phyloP scores from a whole-genome alignment of 1,140 invertebrate genomes.

The Tetramorium alpestre region DNA sequence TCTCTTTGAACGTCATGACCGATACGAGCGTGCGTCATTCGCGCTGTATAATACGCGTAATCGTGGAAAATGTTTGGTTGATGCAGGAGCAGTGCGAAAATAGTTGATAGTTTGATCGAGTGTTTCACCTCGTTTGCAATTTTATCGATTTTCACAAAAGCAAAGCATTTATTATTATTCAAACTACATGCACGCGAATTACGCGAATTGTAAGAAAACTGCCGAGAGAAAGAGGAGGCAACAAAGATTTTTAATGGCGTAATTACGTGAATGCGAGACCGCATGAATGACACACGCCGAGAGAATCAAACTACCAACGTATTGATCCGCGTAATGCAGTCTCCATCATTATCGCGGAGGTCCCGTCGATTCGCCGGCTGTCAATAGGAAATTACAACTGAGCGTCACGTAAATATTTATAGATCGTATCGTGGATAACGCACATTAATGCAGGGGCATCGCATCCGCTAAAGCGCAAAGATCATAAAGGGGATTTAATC shows the following conservation, averaged over 20 bases:
- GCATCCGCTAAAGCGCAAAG: not conserved
- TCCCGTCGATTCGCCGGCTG: conserved; percentile 49
- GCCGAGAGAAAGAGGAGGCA: not conserved
- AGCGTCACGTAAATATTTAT: conserved; percentile 56
- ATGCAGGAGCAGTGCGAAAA: not conserved
- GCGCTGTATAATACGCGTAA: conserved; percentile 7
- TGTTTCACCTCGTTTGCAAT: not conserved
- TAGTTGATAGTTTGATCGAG: conserved; percentile 11
- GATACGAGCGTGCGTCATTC: conserved; percentile 17
- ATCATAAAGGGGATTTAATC: conserved; percentile 52
- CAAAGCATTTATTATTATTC: not conserved
- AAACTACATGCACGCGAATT: not conserved
- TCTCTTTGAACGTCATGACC: conserved; percentile 12
- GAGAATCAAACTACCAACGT: conserved; percentile 30
- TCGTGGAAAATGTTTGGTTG: conserved; percentile 17
- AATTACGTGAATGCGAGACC: not conserved
- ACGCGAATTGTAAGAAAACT: not conserved
- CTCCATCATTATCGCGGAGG: conserved; percentile 38
- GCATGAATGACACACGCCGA: conserved; percentile 11
- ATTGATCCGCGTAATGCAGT: conserved; percentile 51
- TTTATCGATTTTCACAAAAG: not conserved
- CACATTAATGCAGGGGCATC: conserved; percentile 25
- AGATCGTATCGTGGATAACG: conserved; percentile 43
- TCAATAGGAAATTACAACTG: conserved; percentile 58
- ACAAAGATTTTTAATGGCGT: not conserved